Conservation (phyloP, 2,113 vertebrate genomes). For the Tringa solitaria region DNA sequence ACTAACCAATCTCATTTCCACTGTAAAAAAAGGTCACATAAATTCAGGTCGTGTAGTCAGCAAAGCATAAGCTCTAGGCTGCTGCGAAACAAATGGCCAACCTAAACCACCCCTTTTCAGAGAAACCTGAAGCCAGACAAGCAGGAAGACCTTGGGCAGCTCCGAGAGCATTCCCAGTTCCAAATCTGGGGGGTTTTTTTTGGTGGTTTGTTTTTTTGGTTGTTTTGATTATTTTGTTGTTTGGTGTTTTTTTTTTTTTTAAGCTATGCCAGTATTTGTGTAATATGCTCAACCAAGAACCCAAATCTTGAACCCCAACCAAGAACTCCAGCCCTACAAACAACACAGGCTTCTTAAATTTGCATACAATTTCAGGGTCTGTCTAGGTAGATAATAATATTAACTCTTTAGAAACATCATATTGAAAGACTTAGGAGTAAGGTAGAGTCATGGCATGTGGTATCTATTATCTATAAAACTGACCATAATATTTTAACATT, state of each 20-base stretch:
- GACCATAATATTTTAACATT: background rate
- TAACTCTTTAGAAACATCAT: background rate
- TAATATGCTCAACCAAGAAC: background rate
- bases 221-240: too few species aligned
- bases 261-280: background rate
- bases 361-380: background rate
- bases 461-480: background rate
- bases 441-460: background rate
- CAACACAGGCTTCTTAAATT: background rate
- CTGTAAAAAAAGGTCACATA: background rate
- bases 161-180: background rate
- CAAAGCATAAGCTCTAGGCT: background rate
- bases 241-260: background rate
- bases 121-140: background rate
- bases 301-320: background rate
- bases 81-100: background rate
- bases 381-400: background rate
- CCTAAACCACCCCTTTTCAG: background rate
- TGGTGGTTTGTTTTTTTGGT: too few species aligned
- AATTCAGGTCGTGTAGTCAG: background rate
- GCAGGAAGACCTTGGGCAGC: background rate
- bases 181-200: background rate
- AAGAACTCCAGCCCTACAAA: background rate
- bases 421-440: background rate
- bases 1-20: background rate